phyloP scores from a whole-genome alignment of 2,797 vertebrate genomes.

The Uromys caudimaculatus region DNA sequence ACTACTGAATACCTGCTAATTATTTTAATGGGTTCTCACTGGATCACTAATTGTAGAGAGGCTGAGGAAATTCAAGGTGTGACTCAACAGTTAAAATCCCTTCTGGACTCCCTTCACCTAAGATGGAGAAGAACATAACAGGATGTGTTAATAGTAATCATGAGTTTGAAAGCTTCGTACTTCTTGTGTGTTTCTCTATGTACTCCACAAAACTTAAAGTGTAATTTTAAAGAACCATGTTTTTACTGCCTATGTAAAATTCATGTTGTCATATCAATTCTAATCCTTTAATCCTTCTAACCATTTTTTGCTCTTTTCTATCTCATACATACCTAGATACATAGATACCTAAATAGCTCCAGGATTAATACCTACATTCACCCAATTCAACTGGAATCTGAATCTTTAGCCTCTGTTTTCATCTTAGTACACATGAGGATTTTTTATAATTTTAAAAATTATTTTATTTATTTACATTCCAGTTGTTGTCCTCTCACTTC shows the following conservation, averaged over 20 bases:
- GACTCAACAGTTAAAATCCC: not conserved
- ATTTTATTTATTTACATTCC: not conserved
- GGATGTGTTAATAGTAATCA: not conserved
- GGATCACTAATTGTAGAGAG: conserved; percentile 18
- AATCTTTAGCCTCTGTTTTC: not conserved
- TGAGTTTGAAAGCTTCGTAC: not conserved
- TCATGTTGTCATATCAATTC: not conserved
- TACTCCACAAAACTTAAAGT: not conserved
- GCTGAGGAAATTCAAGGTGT: conserved; percentile 29
- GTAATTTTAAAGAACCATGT: not conserved
- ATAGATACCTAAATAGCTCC: not conserved
- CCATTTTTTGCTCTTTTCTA: not conserved
- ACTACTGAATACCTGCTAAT: conserved; percentile 41
- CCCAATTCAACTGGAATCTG: not conserved
- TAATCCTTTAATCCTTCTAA: not conserved
- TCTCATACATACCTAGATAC: not conserved
- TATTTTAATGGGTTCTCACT: conserved; percentile 46
- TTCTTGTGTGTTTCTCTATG: not conserved
- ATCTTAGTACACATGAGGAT: not conserved
- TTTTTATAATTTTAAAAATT: not conserved
- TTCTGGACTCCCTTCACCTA: not conserved
- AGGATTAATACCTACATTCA: not conserved
- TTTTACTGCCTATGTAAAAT: not conserved
- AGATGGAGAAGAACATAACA: not conserved
- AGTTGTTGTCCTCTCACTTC: not conserved